Evolutionary conservation across 2,113 vertebrate species (phyloP).

Genomic region (Nerophis lumbriciformis): DNA sequence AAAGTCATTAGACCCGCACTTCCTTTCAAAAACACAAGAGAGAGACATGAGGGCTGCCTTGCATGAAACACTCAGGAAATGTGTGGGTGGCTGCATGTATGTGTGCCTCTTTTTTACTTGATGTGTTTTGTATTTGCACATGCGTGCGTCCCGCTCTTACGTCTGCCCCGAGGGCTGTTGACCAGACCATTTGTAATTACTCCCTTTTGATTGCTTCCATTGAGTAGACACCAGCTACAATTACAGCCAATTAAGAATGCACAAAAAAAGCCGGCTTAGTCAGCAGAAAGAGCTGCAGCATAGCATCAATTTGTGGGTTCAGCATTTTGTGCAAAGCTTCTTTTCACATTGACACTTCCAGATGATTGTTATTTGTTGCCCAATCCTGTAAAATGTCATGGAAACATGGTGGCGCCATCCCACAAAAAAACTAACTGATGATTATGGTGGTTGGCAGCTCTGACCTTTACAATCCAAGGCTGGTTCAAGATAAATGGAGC

Average conservation of each 20-base stretch:
- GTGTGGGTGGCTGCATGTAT: conserved; percentile 57
- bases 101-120: conserved; percentile 2
- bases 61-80: conserved; percentile 66
- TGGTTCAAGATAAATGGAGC: not conserved
- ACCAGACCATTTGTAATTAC: conserved; percentile 49
- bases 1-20: conserved; percentile 65
- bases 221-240: conserved; percentile 38
- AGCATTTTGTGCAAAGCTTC: conserved; percentile 16
- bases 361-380: not conserved
- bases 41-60: conserved; percentile 52
- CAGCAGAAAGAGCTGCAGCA: conserved; percentile 14
- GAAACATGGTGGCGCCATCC: not conserved
- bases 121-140: conserved; percentile 14
- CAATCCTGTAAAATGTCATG: not conserved
- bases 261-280: conserved; percentile 15
- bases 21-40: conserved; percentile 59
- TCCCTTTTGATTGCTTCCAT: conserved; percentile 47
- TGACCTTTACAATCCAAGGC: not conserved
- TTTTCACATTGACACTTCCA: conserved; percentile 14
- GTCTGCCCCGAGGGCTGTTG: conserved; percentile 29
- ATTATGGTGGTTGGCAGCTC: not conserved
- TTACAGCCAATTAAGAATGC: conserved; percentile 49
- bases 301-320: conserved; percentile 17
- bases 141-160: conserved; percentile 20
- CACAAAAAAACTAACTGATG: not conserved